Evolutionary conservation across 2,888 invertebrate species (phyloP), one percentile per base, ranked within the genome.

Genomic region (Drosophila fungiperda): DNA sequence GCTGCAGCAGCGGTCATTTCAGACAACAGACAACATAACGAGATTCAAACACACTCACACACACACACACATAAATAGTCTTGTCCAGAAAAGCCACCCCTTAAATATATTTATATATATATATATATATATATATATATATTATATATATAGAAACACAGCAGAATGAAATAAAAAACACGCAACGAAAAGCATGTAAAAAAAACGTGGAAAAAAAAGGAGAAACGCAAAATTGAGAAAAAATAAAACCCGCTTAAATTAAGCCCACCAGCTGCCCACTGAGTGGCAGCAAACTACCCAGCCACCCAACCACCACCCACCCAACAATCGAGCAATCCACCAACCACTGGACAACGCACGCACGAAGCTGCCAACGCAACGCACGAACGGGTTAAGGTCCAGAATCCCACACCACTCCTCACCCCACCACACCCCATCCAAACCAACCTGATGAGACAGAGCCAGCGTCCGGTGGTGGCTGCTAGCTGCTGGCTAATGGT

Each of bases 181-280:
- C 70, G 70, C 67, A 76, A 86, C 78, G 77, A 73, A 82, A 85
- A 73, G 73, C 78, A 81, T 81, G 78, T 73, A 76, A 82, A 71
- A 73, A 77, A 26, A 26, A 80, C 75, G 61, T 40, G 59, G 59
- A 65, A 74, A 68, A 70, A 78, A 67, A 69, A 42, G 70, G 65
- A 78, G 20, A 8, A 65, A 76, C 73, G 82, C 63, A 90, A 80
- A 88, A 90, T 90, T 90, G 90, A 81, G 89, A 90, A 83, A 86
- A 86, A 86, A 90, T 89, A 90, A 89, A 89, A 90, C 89, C 90
- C 87, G 86, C 86, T 86, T 89, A 86, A 86, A 86, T 86, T 90
- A 86, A 86, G 85, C 89, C 86, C 86, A 90, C 87, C 90, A 75
- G 77, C 87, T 78, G 82, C 62, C 81, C 78, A 73, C 40, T 36